These are phyloP conservation scores for Coracopsis vasa DNA, from an alignment of 2,113 vertebrate genomes.

Conservation along the genomic window DNA sequence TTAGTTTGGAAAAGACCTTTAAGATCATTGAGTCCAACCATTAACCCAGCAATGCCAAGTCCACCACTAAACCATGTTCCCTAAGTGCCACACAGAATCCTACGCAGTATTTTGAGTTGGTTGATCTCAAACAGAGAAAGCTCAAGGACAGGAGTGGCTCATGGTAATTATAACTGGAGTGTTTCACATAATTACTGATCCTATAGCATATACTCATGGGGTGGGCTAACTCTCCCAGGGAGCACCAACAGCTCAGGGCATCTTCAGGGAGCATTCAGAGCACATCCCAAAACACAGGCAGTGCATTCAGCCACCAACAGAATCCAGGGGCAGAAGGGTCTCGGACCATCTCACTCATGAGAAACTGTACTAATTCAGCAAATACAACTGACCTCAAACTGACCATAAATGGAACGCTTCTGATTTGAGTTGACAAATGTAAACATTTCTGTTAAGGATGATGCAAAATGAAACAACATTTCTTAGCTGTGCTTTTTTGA, in stretches of 20 bases:
- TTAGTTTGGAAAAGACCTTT: neutral
- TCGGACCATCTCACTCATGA: neutral
- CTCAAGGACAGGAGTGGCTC: neutral
- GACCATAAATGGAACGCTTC: neutral
- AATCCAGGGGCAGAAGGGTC: neutral
- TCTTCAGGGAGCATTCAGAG: neutral
- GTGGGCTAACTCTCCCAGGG: neutral
- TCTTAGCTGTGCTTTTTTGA: neutral
- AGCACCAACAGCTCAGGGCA: neutral
- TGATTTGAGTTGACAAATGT: neutral
- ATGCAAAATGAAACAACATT: neutral
- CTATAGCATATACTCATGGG: accelerated
- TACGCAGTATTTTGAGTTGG: neutral
- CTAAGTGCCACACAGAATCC: neutral
- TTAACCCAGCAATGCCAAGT: neutral
- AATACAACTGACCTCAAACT: neutral
- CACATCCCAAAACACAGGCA: neutral
- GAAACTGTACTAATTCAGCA: neutral
- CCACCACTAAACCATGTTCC: neutral
- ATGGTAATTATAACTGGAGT: neutral
- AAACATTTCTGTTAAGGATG: neutral
- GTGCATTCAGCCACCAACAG: neutral
- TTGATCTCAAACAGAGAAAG: neutral
- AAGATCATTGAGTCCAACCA: neutral
- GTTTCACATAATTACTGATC: neutral